Base-by-base conservation (phyloP, 2,797 vertebrate genomes). In the Harpagifer antarcticus region DNA sequence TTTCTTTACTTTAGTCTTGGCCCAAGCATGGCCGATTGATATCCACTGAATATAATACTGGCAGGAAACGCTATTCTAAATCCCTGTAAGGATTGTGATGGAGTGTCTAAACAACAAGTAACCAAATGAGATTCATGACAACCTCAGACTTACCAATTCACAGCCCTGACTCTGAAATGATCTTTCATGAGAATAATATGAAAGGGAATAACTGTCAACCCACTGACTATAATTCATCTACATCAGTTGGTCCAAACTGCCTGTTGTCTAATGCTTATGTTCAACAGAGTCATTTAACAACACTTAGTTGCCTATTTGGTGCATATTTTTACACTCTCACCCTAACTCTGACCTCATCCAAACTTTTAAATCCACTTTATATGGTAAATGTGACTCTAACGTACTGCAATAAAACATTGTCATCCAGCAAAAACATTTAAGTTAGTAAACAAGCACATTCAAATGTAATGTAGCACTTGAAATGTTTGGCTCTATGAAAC, bases 21-120 rank as follows among this genome's bases (percentile, higher is more conserved):
- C 72, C 59, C 33, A 50, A 59, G 82, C 55, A 72, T 72, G 66
- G 62, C 72, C 87, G 81, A 91, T 83, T 87, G 74, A 89, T 91
- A 86, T 84, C 81, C 68, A 82, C 60, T 77, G 85, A 82, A 88
- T 85, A 87, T 83, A 88, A 88, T 68, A 78, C 76, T 82, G 68
- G 76, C 57, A 76, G 67, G 62, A 86, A 78, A 84, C 76, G 76
- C 70, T 68, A 79, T 88, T 92, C 69, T 83, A 81, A 87, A 85
- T 77, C 72, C 72, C 69, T 72, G 74, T 87, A 79, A 82, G 78
- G 84, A 83, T 55, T 82, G 68, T 82, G 78, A 91, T 84, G 73
- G 83, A 90, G 84, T 85, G 87, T 76, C 83, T 69, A 78, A 91
- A 91, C 88, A 93, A 92, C 85, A 74, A 80, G 72, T 79, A 88